These are phyloP conservation scores for Limnephilus marmoratus DNA, from an alignment of 2,888 invertebrate genomes.

Conservation along the genomic window DNA sequence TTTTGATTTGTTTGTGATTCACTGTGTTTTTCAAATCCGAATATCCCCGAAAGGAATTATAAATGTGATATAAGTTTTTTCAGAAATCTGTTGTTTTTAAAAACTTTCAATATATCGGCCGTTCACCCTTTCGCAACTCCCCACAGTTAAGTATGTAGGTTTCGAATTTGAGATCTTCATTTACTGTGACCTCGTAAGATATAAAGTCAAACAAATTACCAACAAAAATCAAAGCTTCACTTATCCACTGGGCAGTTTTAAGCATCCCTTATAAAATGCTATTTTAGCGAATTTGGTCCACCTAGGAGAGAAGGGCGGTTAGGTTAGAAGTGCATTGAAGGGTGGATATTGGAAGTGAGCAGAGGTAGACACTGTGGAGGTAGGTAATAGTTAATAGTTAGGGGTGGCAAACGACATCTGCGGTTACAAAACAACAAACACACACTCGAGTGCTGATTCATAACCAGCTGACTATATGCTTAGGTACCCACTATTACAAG, in stretches of 20 bases:
- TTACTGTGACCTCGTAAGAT: too few relatives aligned
- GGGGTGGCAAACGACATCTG: constrained; percentile 32
- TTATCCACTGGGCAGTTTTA: not conserved
- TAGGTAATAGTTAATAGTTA: not conserved
- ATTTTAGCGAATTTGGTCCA: not conserved
- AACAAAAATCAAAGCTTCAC: not conserved
- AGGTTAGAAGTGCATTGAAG: not conserved
- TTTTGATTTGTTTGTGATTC: too few relatives aligned
- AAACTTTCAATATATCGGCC: too few relatives aligned
- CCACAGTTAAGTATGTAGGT: too few relatives aligned
- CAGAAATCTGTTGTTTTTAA: too few relatives aligned
- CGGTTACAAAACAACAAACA: constrained; percentile 23
- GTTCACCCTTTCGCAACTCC: too few relatives aligned
- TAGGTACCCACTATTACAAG: too few relatives aligned
- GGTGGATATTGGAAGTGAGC: not conserved
- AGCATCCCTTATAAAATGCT: not conserved
- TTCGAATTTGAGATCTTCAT: too few relatives aligned
- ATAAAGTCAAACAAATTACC: too few relatives aligned
- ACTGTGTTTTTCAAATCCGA: too few relatives aligned
- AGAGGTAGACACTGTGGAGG: not conserved
- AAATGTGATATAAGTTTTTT: too few relatives aligned
- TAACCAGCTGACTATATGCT: not conserved
- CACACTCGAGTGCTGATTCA: constrained; percentile 11
- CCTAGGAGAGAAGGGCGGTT: not conserved
- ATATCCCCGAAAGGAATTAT: too few relatives aligned